Base-by-base conservation (phyloP, 2,113 vertebrate species). In the Cyanistes caeruleus region DNA sequence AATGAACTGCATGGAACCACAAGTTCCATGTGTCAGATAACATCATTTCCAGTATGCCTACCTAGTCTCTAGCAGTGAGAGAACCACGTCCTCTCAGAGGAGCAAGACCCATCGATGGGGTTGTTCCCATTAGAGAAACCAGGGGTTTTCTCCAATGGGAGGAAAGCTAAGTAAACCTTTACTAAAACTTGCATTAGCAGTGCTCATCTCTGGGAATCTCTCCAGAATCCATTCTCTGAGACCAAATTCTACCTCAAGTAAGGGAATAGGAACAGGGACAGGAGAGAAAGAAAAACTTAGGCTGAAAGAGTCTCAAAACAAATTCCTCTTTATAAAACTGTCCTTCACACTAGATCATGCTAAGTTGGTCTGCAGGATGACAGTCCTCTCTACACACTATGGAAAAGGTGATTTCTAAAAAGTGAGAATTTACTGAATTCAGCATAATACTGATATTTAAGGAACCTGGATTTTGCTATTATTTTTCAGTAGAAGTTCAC, bases 1-100 rank as follows among this genome's bases (percentile, higher is more conserved):
- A 96, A 94, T 73, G 77, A 95, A 87, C 6, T 15, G 39, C 64
- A 84, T 35, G 80, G 96, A 93, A 58, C 18, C 55, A 91, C 28
- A 89, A 49, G n/a, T 88, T 94, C n/a, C n/a, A n/a, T n/a, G 37
- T 73, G 49, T 69, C 64, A 64, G 63, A 68, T 69, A 87, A 56
- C 11, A 75, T 63, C 16, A n/a, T 60, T 39, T 33, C 8, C 35
- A 51, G 28, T 39, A 60, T 52, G 35, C 63, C 74, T 43, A 15
- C 10, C 39, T 49, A 35, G 35, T n/a, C 31, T 77, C 70, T 39
- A 73, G 48, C 84, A 62, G 21, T 3, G 22, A 72, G 35, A n/a
- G 30, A n/a, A 63, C 5, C 15, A 30, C 21, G 81, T 39, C 7
- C 31, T 75, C 16, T 83, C 35, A 74, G 49, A 89, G 48, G 51